Base-by-base conservation (phyloP, 2,113 vertebrate genomes). In the Syngnathus scovelli region DNA sequence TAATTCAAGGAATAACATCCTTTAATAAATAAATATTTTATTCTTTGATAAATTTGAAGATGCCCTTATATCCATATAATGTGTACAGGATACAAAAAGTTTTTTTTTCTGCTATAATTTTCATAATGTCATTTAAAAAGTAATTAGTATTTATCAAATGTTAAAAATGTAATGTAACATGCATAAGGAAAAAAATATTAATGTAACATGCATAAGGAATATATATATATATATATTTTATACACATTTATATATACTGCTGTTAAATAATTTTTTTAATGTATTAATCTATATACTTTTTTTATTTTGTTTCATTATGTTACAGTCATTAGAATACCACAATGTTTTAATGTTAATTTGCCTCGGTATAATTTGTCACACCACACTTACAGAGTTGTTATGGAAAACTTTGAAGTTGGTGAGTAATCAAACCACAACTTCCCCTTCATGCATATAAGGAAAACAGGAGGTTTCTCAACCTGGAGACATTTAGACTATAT, bases 381-480 rank as follows among this genome's bases (percentile, higher is more conserved):
- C 63, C 33, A 58, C 65, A 7, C 41, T 67, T 43, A 39, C 23
- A 36, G 44, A 3, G 11, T 63, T 27, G 1, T 44, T 69, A 12
- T 38, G 41, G 75, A 54, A 43, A 68, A 44, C 2, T 59, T 77
- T 71, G 54, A 66, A 5, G 5, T 1, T 39, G 11, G 27, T 85
- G 69, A 78, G 71, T 48, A 78, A 86, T 71, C 52, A 41, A 18
- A 33, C 5, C 37, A 3, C 1, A 11, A 80, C 78, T 84, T 86
- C 87, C 78, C 79, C 7, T 74, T 11, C 18, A 0, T 49, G 72
- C 78, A 76, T 78, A 75, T 64, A 78, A 76, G 79, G 66, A 9
- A 16, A 19, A 2, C 18, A 23, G 6, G 6, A 48, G 7, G 68
- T 85, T 83, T 15, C 81, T 49, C 75, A 83, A 83, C 71, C 8